phyloP scores from a whole-genome alignment of 30 jellyfish, hydroid and myxozoan genomes.

The Turritopsis dohrnii region DNA sequence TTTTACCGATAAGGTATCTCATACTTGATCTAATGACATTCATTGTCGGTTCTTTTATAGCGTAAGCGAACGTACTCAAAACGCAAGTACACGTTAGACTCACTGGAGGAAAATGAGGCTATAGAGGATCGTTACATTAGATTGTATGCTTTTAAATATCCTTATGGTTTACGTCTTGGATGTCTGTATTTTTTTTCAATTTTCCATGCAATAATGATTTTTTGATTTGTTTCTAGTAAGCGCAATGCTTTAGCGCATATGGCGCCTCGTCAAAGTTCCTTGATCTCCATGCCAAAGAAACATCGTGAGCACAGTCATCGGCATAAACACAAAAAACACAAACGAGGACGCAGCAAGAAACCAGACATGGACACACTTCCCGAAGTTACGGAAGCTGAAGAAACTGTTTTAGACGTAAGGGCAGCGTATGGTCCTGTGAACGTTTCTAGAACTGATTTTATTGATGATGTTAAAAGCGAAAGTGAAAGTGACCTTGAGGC shows the following conservation, averaged over 20 bases:
- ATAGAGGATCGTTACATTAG: constrained; percentile 43
- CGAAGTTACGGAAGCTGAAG: constrained; percentile 35
- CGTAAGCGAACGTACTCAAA: constrained; percentile 49
- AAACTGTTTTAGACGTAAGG: not conserved
- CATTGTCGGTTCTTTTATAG: constrained; percentile 25
- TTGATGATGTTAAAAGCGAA: not conserved
- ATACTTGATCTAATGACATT: not conserved
- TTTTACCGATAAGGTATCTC: too few species aligned
- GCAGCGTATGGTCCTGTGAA: not conserved
- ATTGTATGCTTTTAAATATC: constrained; percentile 27
- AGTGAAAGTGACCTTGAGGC: not conserved
- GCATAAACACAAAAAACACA: constrained; percentile 18
- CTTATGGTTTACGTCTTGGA: not conserved
- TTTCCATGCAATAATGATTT: not conserved
- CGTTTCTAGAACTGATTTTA: not conserved
- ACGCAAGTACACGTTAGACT: constrained; percentile 67
- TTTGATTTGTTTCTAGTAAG: constrained; percentile 48
- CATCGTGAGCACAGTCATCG: constrained; percentile 65
- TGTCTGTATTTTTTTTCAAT: not conserved
- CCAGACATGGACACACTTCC: constrained; percentile 45
- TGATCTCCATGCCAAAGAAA: constrained; percentile 16
- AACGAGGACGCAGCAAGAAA: constrained; percentile 28
- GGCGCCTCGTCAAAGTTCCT: constrained; percentile 38
- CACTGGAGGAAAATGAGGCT: constrained; percentile 78
- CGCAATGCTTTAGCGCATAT: constrained; percentile 77